Evolutionary conservation across 2,888 invertebrate genomes (phyloP).

Genomic region (Laothoe populi): DNA sequence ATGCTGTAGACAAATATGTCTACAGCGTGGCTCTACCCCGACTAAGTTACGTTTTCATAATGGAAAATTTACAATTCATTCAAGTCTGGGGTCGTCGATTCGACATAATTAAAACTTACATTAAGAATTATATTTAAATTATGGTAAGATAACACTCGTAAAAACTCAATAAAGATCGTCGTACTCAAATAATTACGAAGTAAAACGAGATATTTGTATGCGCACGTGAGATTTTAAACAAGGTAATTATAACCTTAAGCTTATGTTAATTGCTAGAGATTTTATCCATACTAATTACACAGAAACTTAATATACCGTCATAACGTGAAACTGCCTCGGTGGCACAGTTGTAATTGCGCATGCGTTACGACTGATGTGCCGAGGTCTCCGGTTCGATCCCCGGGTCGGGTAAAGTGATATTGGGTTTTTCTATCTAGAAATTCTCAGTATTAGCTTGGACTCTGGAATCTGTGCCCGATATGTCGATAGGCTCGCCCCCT

Average conservation of each 20-base stretch:
- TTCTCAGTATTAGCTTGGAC: too few species aligned
- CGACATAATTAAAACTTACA: neutral
- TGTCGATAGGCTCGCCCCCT: too few species aligned
- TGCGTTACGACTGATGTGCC: too few species aligned
- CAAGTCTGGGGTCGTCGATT: neutral
- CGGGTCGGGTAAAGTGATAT: too few species aligned
- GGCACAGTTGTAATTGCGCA: too few species aligned
- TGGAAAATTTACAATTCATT: too few species aligned
- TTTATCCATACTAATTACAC: conserved; percentile 16
- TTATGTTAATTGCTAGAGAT: conserved; percentile 14
- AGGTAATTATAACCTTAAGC: conserved; percentile 10
- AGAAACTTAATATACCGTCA: conserved; percentile 16
- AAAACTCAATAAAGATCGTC: conserved; percentile 5
- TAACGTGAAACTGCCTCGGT: neutral
- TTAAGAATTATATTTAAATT: conserved; percentile 6
- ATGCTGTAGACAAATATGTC: too few species aligned
- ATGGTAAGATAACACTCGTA: conserved; percentile 1
- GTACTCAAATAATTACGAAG: conserved; percentile 6
- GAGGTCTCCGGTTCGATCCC: too few species aligned
- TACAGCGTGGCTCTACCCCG: too few species aligned
- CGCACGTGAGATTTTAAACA: conserved; percentile 10
- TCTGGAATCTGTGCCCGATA: too few species aligned
- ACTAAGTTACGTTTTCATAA: too few species aligned
- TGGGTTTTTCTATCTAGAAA: too few species aligned
- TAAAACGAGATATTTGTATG: conserved; percentile 1